Base-by-base conservation (phyloP, 2,888 invertebrate species). In the Taenaris catops region DNA sequence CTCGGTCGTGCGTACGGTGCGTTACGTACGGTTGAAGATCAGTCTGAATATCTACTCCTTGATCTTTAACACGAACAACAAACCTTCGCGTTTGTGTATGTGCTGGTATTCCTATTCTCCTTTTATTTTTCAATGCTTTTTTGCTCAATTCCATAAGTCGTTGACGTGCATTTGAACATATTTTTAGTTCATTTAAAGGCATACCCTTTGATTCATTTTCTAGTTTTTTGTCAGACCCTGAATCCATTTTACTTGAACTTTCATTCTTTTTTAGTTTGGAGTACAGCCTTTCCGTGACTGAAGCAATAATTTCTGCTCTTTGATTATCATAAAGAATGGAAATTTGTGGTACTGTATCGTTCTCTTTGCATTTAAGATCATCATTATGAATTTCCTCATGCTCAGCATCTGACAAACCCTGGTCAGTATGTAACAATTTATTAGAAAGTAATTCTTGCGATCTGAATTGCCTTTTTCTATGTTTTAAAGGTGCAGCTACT, bases 261-360 rank as follows among this genome's bases (percentile, higher is more conserved):
- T 78, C 88, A 76, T 73, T 90, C 73, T 61, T 87, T 65, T 84
- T 90, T 14, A 86, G 48, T 48, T 65, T 91, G 0, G 89, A 87
- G 57, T 92, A 93, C 6, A 93, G 68, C 49, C 92, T 76, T 49
- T 90, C 89, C 1, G 93, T 93, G 1, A 93, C 93, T 0, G 92
- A 91, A 2, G 92, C 91, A 1, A 93, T 91, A 29, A 92, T 92
- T 66, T 92, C 91, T 8, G 92, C 90, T 53, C 92, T 74, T 58
- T 90, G 89, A 21, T 80, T 75, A 33, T 80, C 76, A 43, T 78
- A 74, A 2, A 78, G 58, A 35, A 81, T 67, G 2, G 76, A 58
- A 25, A 73, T 55, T 45, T 66, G 59, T 28, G 65, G 49, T n/a
- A 47, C 46, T 48, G 62, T 73, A 8, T 40, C 29, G 34, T 62